Base-by-base conservation (phyloP, 2,113 vertebrate species). In the Pagrus major region DNA sequence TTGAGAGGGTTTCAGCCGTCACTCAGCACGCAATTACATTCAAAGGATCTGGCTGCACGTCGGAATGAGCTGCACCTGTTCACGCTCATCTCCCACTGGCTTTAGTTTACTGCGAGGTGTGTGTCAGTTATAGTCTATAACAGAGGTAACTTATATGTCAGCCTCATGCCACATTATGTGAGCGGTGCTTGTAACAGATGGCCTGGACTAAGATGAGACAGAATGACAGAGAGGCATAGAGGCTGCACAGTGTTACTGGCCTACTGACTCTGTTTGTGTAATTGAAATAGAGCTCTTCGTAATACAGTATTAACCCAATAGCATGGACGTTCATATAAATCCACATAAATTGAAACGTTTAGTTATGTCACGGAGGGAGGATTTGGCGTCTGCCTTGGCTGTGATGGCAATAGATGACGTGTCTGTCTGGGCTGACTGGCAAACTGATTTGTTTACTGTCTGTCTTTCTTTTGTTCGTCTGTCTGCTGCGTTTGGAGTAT, bases 221-320 rank as follows among this genome's bases (percentile, higher is more conserved):
- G 86, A 85, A 75, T 67, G 84, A 81, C 66, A 65, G 88, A 37
- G 78, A 78, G 80, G 25, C 21, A 83, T 78, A 83, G 81, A 80
- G 76, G 84, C 85, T 31, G 59, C 71, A 16, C 80, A 27, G 81
- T 52, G 77, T 49, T 81, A 56, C 46, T 86, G 91, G 65, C 89
- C 86, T 51, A 78, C 80, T 89, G 89, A 89, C 78, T 88, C 71
- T 68, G 59, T 80, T 75, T 74, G 61, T 83, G 77, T 78, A 82
- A 89, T 84, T 91, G 80, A 86, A 87, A 84, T 73, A 75, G 80
- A 89, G 84, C 80, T 81, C 66, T 10, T n/a, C 68, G 52, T 94
- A 93, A 94, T 93, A 91, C 90, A 89, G 87, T 74, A 92, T 94
- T 93, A 94, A 94, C 91, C 93, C 83, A 89, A 66, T 90, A 92